Base-by-base conservation (phyloP, 2,888 invertebrate species). In the Diarsia rubi region DNA sequence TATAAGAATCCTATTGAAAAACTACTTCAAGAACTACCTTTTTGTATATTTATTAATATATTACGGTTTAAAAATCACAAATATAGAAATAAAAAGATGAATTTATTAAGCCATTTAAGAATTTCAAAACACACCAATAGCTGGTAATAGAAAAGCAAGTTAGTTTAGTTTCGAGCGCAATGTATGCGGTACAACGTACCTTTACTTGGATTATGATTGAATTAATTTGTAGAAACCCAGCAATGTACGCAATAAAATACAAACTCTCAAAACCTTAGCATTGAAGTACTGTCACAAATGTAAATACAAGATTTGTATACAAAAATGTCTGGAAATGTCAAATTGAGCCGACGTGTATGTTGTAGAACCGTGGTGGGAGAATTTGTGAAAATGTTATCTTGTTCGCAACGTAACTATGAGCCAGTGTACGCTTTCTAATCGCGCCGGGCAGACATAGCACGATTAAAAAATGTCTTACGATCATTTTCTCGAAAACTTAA, bases 371-470 rank as follows among this genome's bases (percentile, higher is more conserved):
- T 95, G 95, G 96, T 92, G 96, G 96, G 96, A 94, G 94, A 91
- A 90, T 79, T 71, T 81, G 91, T 91, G 92, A 93, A 94, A 95
- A 95, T 94, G 93, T 92, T 89, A 87, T 84, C 81, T 91, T 89
- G 85, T 89, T 87, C 54, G 60, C 78, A 83, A 78, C 89, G 89
- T 86, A 86, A 82, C 87, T 87, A 89, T 87, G 90, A 87, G 89
- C 86, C 94, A 96, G 96, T 95, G 82, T 86, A 85, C 89, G 93
- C 96, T 96, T 96, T 96, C 96, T 96, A 96, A 95, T 95, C 95
- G 94, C 86, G 79, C 69, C 75, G 86, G 74, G 75, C 69, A 78
- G 83, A 79, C 85, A 78, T 82, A 79, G 54, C 70, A 81, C 76
- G 80, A 77, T 76, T 75, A 76, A 88, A 73, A 63, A 79, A 97